Base-by-base conservation (phyloP, 2,113 vertebrate species). In the Myiagra hebetior region DNA sequence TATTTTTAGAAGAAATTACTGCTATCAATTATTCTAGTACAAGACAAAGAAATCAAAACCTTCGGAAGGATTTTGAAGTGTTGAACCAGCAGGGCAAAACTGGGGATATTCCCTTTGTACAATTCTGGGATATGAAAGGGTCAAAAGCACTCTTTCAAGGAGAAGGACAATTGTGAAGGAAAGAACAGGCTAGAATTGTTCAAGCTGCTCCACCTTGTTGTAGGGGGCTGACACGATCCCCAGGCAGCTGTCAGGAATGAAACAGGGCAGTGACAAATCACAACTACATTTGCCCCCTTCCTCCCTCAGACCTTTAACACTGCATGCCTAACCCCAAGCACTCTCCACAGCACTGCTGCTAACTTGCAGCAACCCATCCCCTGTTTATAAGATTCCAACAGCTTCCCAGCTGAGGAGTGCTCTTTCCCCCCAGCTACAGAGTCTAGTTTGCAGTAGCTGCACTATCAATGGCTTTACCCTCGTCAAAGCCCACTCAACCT, bases 171-270 rank as follows among this genome's bases (percentile, higher is more conserved):
- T 39, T 85, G 67, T 82, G 81, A 89, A 89, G 42, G 73, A 33
- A 89, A 95, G 83, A 92, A 94, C 72, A 92, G 47, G 77, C 52
- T 41, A 15, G 81, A 70, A 91, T 75, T 89, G 85, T 89, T 89
- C 41, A 4, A 15, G 62, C 57, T 44, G 62, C 62, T 72, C 74
- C 87, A 93, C 87, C 85, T 78, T 85, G 42, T 91, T 72, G 59
- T 39, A 78, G 33, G 42, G 84, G 84, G 28, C 74, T 44, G 81
- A 82, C 91, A 89, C 0, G 0, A 91, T n/a, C 83, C 72, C 46
- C 56, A 75, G 77, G 81, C 69, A 95, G 81, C 92, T 93, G 90
- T 72, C 85, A 41, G 35, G 69, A 72, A 65, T 26, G 52, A 78
- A 78, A 72, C 14, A 24, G 56, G 49, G 81, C 65, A 82, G 59